A percentile compares a stretch with the other conserved stretches of the same genome.
Conservation (phyloP, 2,888 invertebrate genomes). For the Stenodema calcarata region DNA sequence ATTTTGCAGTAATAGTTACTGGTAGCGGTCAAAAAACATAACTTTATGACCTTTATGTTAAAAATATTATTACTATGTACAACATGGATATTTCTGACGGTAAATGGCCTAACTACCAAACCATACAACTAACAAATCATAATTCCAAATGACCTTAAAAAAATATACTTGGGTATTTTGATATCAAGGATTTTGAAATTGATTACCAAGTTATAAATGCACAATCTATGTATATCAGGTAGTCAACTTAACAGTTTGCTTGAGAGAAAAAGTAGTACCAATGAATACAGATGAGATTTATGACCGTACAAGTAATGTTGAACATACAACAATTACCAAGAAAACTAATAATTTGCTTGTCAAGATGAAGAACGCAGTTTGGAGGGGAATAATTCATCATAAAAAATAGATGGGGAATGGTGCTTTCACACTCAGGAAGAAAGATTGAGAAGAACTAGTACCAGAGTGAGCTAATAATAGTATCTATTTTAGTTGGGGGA, state of each 20-base stretch:
- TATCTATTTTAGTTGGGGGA: too few relatives aligned
- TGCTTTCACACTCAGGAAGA: not conserved
- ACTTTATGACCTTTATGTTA: not conserved
- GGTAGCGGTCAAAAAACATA: not conserved
- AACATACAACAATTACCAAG: too few relatives aligned
- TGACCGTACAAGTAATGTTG: not conserved
- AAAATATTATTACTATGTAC: conserved; percentile 1
- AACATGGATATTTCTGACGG: not conserved
- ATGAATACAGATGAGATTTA: not conserved
- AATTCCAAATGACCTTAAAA: not conserved
- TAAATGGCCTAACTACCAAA: not conserved
- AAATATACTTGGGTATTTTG: not conserved
- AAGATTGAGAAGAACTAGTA: not conserved
- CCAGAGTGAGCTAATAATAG: too few relatives aligned
- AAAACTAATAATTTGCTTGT: not conserved
- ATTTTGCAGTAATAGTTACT: not conserved
- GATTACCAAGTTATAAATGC: not conserved
- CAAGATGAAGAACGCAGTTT: not conserved
- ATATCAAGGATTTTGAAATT: not conserved
- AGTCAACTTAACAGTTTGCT: not conserved
- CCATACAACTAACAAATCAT: not conserved
- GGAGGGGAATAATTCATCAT: not conserved
- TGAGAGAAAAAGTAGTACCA: not conserved
- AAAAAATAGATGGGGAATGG: not conserved
- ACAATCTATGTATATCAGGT: not conserved